These are phyloP conservation scores for Bombyx huttoni DNA, from an alignment of 2,888 invertebrate genomes.

Conservation along the genomic window DNA sequence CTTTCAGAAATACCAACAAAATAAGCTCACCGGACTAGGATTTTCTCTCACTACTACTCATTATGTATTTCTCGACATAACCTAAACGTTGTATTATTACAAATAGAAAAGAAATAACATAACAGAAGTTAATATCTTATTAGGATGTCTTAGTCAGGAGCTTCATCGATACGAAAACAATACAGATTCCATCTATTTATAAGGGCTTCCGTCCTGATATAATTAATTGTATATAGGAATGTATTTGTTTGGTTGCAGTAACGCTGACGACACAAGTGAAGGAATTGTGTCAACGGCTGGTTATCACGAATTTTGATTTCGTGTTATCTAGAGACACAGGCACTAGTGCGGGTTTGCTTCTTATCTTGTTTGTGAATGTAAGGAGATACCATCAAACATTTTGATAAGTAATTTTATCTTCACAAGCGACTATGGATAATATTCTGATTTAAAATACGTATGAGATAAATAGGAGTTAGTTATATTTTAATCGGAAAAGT, in stretches of 20 bases:
- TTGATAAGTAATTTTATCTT: conserved; percentile 32
- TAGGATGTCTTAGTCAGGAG: background rate
- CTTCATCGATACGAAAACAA: background rate
- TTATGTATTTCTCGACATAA: too few species aligned
- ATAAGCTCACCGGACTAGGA: too few species aligned
- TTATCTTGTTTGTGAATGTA: conserved; percentile 55
- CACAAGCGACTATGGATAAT: conserved; percentile 18
- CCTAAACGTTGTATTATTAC: too few species aligned
- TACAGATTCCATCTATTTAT: background rate
- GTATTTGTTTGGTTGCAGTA: background rate
- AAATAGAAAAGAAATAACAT: too few species aligned
- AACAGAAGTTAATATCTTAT: too few species aligned
- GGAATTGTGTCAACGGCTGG: conserved; percentile 48
- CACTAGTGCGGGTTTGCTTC: conserved; percentile 24
- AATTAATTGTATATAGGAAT: background rate
- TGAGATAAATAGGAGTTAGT: background rate
- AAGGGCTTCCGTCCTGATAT: background rate
- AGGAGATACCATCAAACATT: conserved; percentile 48
- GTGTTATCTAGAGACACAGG: conserved; percentile 43
- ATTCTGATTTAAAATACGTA: conserved; percentile 8
- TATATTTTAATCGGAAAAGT: background rate
- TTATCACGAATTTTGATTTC: conserved; percentile 57
- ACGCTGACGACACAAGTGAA: conserved; percentile 9
- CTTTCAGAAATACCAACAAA: too few species aligned
- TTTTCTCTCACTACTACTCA: too few species aligned